Conservation (phyloP, 2,797 vertebrate genomes). For the Orestias chungarensis region DNA sequence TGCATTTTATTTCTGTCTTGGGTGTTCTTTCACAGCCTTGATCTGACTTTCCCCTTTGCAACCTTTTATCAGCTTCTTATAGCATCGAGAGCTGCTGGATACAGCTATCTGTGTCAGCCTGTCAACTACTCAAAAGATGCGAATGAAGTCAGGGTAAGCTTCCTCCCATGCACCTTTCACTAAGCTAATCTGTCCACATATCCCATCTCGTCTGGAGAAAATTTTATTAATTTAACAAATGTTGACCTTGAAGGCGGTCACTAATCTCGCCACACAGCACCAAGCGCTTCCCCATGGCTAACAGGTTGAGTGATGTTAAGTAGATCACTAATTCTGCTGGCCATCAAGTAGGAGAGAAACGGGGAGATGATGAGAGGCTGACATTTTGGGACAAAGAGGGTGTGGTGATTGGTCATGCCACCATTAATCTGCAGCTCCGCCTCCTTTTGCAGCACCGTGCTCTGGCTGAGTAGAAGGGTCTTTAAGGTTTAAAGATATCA, state of each 20-base stretch:
- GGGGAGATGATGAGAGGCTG: slow-evolving; percentile 20
- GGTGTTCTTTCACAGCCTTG: not conserved
- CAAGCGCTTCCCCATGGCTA: not conserved
- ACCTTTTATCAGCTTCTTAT: slow-evolving; percentile 85
- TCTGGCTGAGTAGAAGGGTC: slow-evolving; percentile 28
- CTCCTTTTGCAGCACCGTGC: slow-evolving; percentile 30
- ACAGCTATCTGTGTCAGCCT: slow-evolving; percentile 97
- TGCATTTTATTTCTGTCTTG: not conserved
- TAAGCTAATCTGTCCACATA: slow-evolving; percentile 6
- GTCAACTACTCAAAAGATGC: slow-evolving; percentile 95
- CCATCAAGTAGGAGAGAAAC: slow-evolving; percentile 6
- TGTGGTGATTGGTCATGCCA: slow-evolving; percentile 52
- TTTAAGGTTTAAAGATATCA: slow-evolving; percentile 30
- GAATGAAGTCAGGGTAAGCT: slow-evolving; percentile 96
- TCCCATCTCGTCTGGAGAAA: not conserved
- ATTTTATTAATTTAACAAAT: slow-evolving; percentile 5
- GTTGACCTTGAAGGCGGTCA: not conserved
- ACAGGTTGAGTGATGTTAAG: slow-evolving; percentile 14
- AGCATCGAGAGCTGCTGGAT: slow-evolving; percentile 91
- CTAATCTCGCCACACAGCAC: not conserved
- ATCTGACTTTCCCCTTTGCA: slow-evolving; percentile 26
- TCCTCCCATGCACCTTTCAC: not conserved
- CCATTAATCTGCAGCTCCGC: slow-evolving; percentile 30
- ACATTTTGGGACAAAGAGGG: slow-evolving; percentile 32
- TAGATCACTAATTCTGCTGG: slow-evolving; percentile 22